phyloP scores from a whole-genome alignment of 2,797 vertebrate species.

The Natrix natrix region DNA sequence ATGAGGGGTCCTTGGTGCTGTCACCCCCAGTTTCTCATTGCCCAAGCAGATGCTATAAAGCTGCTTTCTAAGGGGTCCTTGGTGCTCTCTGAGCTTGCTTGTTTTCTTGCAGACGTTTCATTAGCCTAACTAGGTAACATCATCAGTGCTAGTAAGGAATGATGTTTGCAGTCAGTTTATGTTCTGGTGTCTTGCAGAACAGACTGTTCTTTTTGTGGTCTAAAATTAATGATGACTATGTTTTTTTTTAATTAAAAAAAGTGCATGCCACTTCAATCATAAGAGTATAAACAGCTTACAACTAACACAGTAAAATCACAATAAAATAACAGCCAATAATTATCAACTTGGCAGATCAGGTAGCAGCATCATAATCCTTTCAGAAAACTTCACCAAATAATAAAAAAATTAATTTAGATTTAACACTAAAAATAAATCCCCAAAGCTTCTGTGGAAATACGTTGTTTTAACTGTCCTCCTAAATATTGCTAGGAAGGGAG shows the following conservation, averaged over 20 bases:
- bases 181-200: neutral
- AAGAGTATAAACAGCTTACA: neutral
- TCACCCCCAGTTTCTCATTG: neutral
- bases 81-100: neutral
- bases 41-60: neutral
- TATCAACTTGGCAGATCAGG: neutral
- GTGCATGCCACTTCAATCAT: neutral
- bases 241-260: neutral
- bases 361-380: neutral
- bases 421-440: neutral
- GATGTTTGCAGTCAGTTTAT: neutral
- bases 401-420: neutral
- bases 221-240: neutral
- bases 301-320: neutral
- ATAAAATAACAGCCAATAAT: neutral
- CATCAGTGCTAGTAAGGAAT: neutral
- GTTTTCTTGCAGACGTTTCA: neutral
- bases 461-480: neutral
- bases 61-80: neutral
- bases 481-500: neutral
- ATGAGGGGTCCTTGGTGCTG: neutral
- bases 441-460: neutral
- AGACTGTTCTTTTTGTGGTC: neutral
- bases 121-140: neutral
- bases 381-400: neutral